phyloP scores from a whole-genome alignment of 2,113 vertebrate species.

The Dolichotis patagonum region DNA sequence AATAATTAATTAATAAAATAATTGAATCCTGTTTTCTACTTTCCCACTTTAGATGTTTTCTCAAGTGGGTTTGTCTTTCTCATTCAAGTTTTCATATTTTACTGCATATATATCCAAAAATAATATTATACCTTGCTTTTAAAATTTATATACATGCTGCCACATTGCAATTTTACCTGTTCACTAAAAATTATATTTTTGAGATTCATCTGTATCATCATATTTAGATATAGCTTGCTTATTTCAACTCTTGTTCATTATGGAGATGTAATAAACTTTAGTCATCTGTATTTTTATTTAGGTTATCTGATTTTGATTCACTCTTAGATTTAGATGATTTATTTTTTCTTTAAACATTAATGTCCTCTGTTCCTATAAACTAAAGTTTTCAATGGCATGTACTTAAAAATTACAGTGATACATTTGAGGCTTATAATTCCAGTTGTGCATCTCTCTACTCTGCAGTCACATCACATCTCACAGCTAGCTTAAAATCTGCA shows the following conservation, averaged over 20 bases:
- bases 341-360: background rate
- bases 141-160: background rate
- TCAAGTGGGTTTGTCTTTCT: background rate
- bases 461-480: background rate
- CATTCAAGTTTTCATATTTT: background rate
- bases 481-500: background rate
- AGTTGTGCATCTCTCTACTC: background rate
- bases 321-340: background rate
- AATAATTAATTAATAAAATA: background rate
- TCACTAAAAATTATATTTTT: background rate
- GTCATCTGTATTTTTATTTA: background rate
- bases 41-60: background rate
- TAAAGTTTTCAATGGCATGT: background rate
- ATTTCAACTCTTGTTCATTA: background rate
- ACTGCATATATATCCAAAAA: background rate
- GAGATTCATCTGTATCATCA: background rate
- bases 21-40: background rate
- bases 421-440: background rate
- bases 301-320: background rate
- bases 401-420: background rate
- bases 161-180: background rate
- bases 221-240: background rate
- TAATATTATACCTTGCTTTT: background rate
- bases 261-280: background rate
- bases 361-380: background rate